phyloP scores from a whole-genome alignment of 2,888 invertebrate genomes.

The Allacma fusca region DNA sequence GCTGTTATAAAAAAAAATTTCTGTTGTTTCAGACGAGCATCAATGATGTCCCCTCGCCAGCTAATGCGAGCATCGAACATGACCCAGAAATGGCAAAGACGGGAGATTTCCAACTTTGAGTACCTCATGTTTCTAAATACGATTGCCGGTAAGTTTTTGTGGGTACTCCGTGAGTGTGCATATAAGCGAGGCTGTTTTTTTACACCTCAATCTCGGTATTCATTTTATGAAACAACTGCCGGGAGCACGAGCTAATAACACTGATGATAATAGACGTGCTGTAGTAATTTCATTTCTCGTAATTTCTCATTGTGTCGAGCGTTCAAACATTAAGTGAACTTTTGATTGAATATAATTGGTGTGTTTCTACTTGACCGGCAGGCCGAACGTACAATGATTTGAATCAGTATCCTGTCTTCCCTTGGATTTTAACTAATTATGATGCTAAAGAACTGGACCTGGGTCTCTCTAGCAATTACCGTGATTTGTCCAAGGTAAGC shows the following conservation, averaged over 20 bases:
- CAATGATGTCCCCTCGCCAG: slow-evolving; percentile 98
- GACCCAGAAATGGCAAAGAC: slow-evolving; percentile 99
- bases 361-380: slow-evolving; percentile 65
- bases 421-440: slow-evolving; percentile 99
- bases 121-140: slow-evolving; percentile 99
- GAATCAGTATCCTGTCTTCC: slow-evolving; percentile 99
- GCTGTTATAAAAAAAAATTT: neutral
- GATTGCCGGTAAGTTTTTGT: slow-evolving; percentile 85
- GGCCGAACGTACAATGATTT: slow-evolving; percentile 99
- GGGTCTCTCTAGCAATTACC: slow-evolving; percentile 94
- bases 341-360: slow-evolving; percentile 32
- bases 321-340: neutral
- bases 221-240: neutral
- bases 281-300: slow-evolving; percentile 28
- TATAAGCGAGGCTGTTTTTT: too few species aligned
- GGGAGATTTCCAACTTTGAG: slow-evolving; percentile 99
- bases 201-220: neutral
- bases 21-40: slow-evolving; percentile 78
- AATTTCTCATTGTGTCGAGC: slow-evolving; percentile 35
- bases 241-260: slow-evolving; percentile 27
- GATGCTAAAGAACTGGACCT: slow-evolving; percentile 95
- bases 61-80: slow-evolving; percentile 99
- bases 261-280: slow-evolving; percentile 27
- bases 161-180: too few species aligned
- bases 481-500: slow-evolving; percentile 90